Base-by-base conservation (phyloP, 1,140 invertebrate species). In the Leptoteleia sp. region DNA sequence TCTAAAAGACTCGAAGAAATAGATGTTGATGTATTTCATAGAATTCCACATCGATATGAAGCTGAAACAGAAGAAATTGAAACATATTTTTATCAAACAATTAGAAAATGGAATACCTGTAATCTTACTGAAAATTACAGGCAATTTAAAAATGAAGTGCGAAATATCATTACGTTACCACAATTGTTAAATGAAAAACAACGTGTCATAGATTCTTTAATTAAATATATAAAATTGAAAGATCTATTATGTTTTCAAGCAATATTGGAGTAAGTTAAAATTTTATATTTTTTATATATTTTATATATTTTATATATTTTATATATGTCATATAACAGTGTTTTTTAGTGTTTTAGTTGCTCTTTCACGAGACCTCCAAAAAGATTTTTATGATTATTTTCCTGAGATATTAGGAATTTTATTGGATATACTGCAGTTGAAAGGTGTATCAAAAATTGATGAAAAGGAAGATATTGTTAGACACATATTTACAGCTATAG, bases 51-150 rank as follows among this genome's bases (percentile, higher is more conserved):
- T 90, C 91, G 91, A 82, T 92, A 95, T 86, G 91, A 93, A 81
- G 90, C 91, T 45, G 89, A 91, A 19, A 90, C 91, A 29, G 93
- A 94, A 76, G 93, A 94, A 64, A 85, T 88, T 29, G 92, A 93
- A 77, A 95, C 95, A 1, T 93, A 93, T 85, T 97, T 98, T 86
- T 90, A 93, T 81, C 91, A 95, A 84, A 92, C 95, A 0, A 82
- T 97, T n/a, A 90, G 93, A 73, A 97, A 97, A 91, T 98, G 96
- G 96, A 92, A 92, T 81, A 93, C 93, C 29, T 90, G 97, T 13
- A 97, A 98, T 89, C 91, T 95, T 52, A 95, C 96, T 1, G 92
- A 96, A 79, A 93, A 94, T 82, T 98, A 94, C 89, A 91, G 91
- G 42, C 89, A 91, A 13, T 95, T 98, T 72, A 92, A 92, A 80